Evolutionary conservation across 1,140 invertebrate species (phyloP).

Genomic region (Asbolus verrucosus): DNA sequence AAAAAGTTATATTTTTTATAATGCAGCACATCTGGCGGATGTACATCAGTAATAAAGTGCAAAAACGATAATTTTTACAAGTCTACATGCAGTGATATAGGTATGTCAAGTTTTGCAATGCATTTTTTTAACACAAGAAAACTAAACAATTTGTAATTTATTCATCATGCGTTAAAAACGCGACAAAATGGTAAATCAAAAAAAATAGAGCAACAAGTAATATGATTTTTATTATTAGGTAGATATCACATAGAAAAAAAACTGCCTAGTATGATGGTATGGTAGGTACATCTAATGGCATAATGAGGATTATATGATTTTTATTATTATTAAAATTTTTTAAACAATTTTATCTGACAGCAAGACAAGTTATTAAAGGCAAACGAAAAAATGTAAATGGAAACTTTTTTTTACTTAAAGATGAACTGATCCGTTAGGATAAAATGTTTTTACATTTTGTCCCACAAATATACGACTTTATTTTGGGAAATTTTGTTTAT

Average conservation of each 20-base stretch:
- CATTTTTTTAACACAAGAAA: background rate
- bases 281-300: conserved; percentile 11
- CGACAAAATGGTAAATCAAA: conserved; percentile 9
- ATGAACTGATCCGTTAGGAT: background rate
- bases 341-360: background rate
- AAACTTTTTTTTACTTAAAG: background rate
- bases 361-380: too few relatives aligned
- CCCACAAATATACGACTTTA: background rate
- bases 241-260: conserved; percentile 33
- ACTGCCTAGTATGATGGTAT: background rate
- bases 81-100: conserved; percentile 31
- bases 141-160: conserved; percentile 14
- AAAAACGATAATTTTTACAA: conserved; percentile 32
- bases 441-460: conserved; percentile 5
- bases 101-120: conserved; percentile 7
- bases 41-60: conserved; percentile 25
- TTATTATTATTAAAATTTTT: conserved; percentile 24
- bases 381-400: conserved; percentile 15
- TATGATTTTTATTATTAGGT: too few relatives aligned
- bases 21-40: conserved; percentile 20
- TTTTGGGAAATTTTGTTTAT: conserved; percentile 12
- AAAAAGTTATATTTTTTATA: conserved; percentile 32
- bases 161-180: background rate
- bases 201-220: background rate
- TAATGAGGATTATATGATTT: conserved; percentile 21